Percentiles rank a stretch among this genome's conserved stretches.
These are phyloP conservation scores for Alaudala cheleensis DNA, from an alignment of 2,113 vertebrate species.

Conservation along the genomic window DNA sequence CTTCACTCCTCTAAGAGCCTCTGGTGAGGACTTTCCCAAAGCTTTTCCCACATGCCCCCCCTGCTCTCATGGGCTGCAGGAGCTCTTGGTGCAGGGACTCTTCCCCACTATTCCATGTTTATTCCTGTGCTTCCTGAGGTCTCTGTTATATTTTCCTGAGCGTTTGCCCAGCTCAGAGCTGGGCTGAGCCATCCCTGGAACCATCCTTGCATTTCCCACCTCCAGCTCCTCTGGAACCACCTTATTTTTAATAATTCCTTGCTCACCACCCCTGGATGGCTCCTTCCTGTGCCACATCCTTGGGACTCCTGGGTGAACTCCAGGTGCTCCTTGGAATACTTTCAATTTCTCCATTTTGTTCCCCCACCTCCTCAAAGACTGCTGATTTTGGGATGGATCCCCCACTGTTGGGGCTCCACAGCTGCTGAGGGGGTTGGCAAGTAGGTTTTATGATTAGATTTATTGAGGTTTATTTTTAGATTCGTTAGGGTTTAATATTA, in stretches of 20 bases:
- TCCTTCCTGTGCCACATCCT: neutral
- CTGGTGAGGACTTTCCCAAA: neutral
- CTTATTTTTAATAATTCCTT: neutral
- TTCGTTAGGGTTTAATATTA: neutral
- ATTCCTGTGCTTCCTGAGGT: neutral
- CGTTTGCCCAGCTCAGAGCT: neutral
- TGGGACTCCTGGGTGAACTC: neutral
- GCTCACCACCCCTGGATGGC: neutral
- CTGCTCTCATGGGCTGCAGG: neutral
- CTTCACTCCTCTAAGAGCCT: neutral
- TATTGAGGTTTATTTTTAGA: neutral
- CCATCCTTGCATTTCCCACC: neutral
- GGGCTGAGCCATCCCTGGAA: neutral
- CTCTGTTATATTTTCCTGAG: neutral
- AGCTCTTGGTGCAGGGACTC: accelerated
- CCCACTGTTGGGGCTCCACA: neutral
- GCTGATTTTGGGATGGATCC: neutral
- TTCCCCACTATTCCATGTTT: neutral
- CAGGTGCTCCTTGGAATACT: neutral
- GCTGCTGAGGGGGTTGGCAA: neutral
- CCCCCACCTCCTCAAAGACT: accelerated
- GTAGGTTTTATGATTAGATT: neutral
- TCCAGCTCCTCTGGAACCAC: neutral
- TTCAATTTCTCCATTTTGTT: neutral
- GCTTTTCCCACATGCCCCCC: neutral